Base-by-base conservation (phyloP, 2,888 invertebrate species). In the Eupithecia insigniata region DNA sequence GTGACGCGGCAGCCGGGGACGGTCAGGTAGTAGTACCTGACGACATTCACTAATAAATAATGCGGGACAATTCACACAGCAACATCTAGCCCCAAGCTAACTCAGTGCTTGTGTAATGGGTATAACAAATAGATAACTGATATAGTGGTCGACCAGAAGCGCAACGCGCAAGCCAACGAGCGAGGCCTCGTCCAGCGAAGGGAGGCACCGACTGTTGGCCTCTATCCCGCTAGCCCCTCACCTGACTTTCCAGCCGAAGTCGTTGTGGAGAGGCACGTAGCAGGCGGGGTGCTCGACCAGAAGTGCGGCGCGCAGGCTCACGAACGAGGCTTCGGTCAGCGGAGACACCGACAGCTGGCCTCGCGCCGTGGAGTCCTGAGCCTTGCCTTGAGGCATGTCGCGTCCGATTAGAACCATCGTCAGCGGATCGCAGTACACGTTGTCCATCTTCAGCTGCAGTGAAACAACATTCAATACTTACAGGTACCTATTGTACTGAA, bases 231-330 rank as follows among this genome's bases (percentile, higher is more conserved):
- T 14, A 55, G 8, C 46, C 22, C 46, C 58, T 60, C 16, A 94
- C 94, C 90, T 90, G 55, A 94, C 90, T 5, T 73, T 79, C 94
- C 94, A 94, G 0, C 85, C 87, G 76, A 82, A 90, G 0, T 81
- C 76, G 79, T 94, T 94, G 66, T 90, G 89, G 2, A 89, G 74
- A 3, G 93, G 90, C 74, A 93, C 86, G 77, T 94, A 94, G 82
- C 89, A 91, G n/a, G 76, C 86, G 0, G 92, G 86, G 77, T 90
- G 60, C 89, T 69, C 6, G 10, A 89, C 76, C 77, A 93, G 81
- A 78, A 94, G 76, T 73, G 61, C 79, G 79, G 81, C 89, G 91
- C 76, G 92, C 66, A n/a, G 0, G 79, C 79, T n/a, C 32, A 10
- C 74, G 75, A 76, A 30, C 46, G 55, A 36, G 7, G 16, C 75